Conservation (phyloP, 2,888 invertebrate species). For the Morpho helenor region DNA sequence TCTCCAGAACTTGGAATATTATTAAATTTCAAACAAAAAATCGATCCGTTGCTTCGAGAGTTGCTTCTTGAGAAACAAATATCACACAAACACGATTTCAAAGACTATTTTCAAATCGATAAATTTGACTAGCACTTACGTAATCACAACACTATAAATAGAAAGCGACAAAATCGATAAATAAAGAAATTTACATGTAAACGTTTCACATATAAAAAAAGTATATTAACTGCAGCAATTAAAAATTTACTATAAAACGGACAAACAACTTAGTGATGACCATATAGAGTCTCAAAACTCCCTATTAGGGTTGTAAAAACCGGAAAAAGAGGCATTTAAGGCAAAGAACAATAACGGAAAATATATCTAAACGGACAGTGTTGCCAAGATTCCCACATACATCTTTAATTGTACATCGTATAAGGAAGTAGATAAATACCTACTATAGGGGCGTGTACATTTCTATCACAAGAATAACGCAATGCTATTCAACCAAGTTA, state of each 20-base stretch:
- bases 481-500: too few relatives aligned
- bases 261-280: not conserved
- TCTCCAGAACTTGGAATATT: too few relatives aligned
- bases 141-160: too few relatives aligned
- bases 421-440: constrained; percentile 19
- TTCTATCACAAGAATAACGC: constrained; percentile 1
- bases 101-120: not conserved
- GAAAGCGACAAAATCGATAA: too few relatives aligned
- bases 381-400: constrained; percentile 21
- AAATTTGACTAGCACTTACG: not conserved
- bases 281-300: not conserved
- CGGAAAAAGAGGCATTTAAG: constrained; percentile 8
- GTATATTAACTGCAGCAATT: too few relatives aligned
- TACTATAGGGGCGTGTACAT: constrained; percentile 9
- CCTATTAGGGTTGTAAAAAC: not conserved
- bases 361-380: constrained; percentile 18
- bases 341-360: constrained; percentile 15
- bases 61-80: too few relatives aligned
- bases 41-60: too few relatives aligned
- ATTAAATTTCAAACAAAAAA: too few relatives aligned
- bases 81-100: too few relatives aligned
- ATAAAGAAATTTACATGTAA: too few relatives aligned
- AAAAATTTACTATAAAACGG: not conserved
- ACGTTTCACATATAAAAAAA: too few relatives aligned
- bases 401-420: constrained; percentile 24